Percentiles rank a stretch among this genome's conserved stretches.
Conservation (phyloP, 1,140 invertebrate genomes). For the Heliconius melpomene region DNA sequence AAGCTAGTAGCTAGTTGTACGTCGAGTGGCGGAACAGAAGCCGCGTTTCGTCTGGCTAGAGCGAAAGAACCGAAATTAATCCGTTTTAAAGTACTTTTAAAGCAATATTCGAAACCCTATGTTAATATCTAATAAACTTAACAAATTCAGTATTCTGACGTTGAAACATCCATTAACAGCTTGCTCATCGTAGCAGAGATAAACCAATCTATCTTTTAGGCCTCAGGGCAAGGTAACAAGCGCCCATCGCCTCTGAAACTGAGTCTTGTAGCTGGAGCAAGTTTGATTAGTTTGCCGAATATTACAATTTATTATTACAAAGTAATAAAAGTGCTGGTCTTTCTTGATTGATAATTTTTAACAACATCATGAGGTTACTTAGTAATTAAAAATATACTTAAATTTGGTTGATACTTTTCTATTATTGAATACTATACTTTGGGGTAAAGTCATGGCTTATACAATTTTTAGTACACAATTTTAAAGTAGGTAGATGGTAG, state of each 20-base stretch:
- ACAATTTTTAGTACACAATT: too few species aligned
- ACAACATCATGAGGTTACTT: background rate
- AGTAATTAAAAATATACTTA: too few species aligned
- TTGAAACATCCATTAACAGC: constrained; percentile 4
- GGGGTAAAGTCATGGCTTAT: too few species aligned
- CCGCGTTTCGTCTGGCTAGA: too few species aligned
- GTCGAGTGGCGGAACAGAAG: too few species aligned
- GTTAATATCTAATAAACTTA: background rate
- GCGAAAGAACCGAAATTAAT: background rate
- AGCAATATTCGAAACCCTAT: background rate
- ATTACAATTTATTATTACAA: background rate
- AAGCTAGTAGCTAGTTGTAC: too few species aligned
- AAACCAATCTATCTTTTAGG: constrained; percentile 15
- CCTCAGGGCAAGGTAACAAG: constrained; percentile 10
- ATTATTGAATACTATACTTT: too few species aligned
- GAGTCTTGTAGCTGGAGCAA: background rate
- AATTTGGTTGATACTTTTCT: too few species aligned
- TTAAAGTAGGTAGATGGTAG: too few species aligned
- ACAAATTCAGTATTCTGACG: background rate
- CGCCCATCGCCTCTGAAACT: background rate
- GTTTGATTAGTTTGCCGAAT: constrained; percentile 1
- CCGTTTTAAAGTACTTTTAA: background rate
- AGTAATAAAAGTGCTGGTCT: background rate
- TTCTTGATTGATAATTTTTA: background rate
- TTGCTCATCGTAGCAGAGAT: constrained; percentile 10